These are phyloP conservation scores for Galerucella pusilla DNA, from an alignment of 2,888 invertebrate species.

Conservation along the genomic window DNA sequence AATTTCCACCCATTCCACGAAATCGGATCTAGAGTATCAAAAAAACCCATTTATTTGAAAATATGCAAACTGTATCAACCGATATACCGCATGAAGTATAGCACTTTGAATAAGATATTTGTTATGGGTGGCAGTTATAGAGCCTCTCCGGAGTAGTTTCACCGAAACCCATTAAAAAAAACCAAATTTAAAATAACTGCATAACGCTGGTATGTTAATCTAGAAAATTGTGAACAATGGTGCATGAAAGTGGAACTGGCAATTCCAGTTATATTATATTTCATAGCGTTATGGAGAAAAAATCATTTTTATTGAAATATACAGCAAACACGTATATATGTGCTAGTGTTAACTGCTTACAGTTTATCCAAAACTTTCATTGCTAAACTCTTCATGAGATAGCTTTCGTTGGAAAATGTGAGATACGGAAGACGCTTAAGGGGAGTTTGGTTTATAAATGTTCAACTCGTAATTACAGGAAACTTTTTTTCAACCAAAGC, in stretches of 20 bases:
- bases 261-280: not conserved
- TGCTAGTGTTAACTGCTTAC: not conserved
- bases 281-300: not conserved
- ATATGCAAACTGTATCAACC: too few species aligned
- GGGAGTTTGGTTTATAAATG: not conserved
- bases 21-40: too few species aligned
- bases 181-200: not conserved
- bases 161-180: not conserved
- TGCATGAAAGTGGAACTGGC: slow-evolving; percentile 1
- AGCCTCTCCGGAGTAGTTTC: not conserved
- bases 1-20: too few species aligned
- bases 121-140: not conserved
- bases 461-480: not conserved
- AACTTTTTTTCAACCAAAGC: too few species aligned
- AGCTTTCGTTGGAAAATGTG: not conserved
- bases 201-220: not conserved
- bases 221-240: slow-evolving; percentile 5
- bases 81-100: not conserved
- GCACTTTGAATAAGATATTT: not conserved
- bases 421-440: not conserved
- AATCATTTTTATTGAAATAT: slow-evolving; percentile 22
- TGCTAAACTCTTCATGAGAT: slow-evolving; percentile 16
- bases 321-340: slow-evolving; percentile 17
- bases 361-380: slow-evolving; percentile 21
- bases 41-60: too few species aligned